Percentiles rank a stretch among this genome's conserved stretches.
phyloP scores from a whole-genome alignment of 2,113 vertebrate genomes.

The Podarcis muralis region DNA sequence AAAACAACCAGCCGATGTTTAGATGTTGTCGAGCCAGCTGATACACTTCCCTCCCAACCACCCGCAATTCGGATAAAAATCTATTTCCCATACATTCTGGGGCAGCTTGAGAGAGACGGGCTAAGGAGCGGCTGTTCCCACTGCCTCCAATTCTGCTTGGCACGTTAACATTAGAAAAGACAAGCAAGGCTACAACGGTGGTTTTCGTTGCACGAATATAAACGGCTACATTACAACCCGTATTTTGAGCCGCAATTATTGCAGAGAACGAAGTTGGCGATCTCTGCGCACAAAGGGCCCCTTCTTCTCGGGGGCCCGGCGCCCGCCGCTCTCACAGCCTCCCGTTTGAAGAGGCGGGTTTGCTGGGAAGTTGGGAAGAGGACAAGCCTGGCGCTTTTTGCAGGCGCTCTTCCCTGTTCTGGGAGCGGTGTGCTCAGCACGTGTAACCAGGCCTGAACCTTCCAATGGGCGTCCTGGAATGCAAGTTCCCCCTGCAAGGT shows the following conservation, averaged over 20 bases:
- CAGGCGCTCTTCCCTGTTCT: background rate
- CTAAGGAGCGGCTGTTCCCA: too few relatives aligned
- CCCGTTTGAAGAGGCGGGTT: background rate
- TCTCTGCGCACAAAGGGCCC: too few relatives aligned
- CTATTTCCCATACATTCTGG: background rate
- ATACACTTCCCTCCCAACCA: background rate
- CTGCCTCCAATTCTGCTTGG: too few relatives aligned
- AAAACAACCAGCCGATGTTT: background rate
- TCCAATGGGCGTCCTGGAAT: background rate
- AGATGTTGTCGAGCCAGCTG: background rate
- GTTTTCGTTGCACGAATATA: background rate
- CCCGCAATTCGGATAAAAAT: background rate
- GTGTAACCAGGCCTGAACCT: constrained; percentile 5
- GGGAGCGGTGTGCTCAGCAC: background rate
- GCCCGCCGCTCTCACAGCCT: too few relatives aligned
- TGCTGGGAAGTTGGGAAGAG: background rate
- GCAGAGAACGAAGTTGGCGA: background rate
- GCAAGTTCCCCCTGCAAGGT: background rate
- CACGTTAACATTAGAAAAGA: too few relatives aligned
- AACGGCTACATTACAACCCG: background rate
- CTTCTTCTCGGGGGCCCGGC: background rate
- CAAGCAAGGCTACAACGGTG: background rate
- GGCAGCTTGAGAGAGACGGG: background rate
- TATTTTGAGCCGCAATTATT: background rate
- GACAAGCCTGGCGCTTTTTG: background rate